phyloP scores from a whole-genome alignment of 1,140 invertebrate genomes.

The Drosophila repleta region DNA sequence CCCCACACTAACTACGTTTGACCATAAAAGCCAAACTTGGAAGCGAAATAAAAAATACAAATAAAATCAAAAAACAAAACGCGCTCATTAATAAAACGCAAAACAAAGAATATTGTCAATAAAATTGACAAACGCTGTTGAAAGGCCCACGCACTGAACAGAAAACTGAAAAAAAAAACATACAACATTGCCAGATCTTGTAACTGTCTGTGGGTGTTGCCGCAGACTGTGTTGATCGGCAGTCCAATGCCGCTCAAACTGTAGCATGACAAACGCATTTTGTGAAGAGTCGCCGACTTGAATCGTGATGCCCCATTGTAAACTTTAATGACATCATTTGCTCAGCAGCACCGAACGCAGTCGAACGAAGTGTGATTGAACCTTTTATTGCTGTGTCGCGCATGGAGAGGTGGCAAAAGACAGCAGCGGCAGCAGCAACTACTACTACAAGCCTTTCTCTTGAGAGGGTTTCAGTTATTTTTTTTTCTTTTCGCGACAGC shows the following conservation, averaged over 20 bases:
- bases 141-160: constrained; percentile 53
- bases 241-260: constrained; percentile 57
- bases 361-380: constrained; percentile 60
- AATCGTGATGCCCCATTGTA: constrained; percentile 63
- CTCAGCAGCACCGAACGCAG: constrained; percentile 16
- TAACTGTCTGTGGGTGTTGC: constrained; percentile 54
- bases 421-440: constrained; percentile 22
- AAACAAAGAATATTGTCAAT: constrained; percentile 73
- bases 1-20: constrained; percentile 40
- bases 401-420: constrained; percentile 34
- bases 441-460: constrained; percentile 60
- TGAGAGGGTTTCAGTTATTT: constrained; percentile 10
- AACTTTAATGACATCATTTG: constrained; percentile 72
- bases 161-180: constrained; percentile 2
- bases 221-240: not conserved
- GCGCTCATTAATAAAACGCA: constrained; percentile 65
- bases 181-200: constrained; percentile 16
- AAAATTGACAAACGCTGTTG: constrained; percentile 51
- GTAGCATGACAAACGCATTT: constrained; percentile 71
- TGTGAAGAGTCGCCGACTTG: constrained; percentile 20
- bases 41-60: constrained; percentile 18
- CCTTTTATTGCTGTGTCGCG: constrained; percentile 56
- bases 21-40: constrained; percentile 42
- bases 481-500: constrained; percentile 11
- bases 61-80: constrained; percentile 55